These are phyloP conservation scores for Azorinus chamasolen DNA, from an alignment of 2,888 invertebrate species.

Conservation along the genomic window DNA sequence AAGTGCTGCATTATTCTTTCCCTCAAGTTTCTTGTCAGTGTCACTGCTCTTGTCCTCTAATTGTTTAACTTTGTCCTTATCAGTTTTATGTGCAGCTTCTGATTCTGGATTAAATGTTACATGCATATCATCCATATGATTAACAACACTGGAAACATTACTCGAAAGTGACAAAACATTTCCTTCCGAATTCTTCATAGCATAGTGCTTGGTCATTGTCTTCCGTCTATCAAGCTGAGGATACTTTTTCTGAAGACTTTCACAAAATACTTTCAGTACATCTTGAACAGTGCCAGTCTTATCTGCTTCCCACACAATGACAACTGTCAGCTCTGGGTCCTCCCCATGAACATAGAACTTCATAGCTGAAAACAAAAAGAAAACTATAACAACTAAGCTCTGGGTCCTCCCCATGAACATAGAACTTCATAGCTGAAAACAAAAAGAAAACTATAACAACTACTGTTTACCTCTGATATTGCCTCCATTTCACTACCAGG, in stretches of 20 bases:
- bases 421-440: constrained; percentile 66
- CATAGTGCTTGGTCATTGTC: not conserved
- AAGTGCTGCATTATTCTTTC: constrained; percentile 43
- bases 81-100: not conserved
- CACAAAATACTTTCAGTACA: constrained; percentile 42
- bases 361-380: constrained; percentile 43
- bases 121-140: constrained; percentile 65
- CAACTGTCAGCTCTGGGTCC: constrained; percentile 62
- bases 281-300: constrained; percentile 39
- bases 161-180: constrained; percentile 30
- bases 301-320: constrained; percentile 52
- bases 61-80: not conserved
- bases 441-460: too few relatives aligned
- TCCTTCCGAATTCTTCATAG: constrained; percentile 28
- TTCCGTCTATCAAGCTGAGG: constrained; percentile 5
- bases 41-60: not conserved
- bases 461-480: too few relatives aligned
- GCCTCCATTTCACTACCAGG: too few relatives aligned
- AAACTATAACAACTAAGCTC: constrained; percentile 60
- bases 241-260: constrained; percentile 24
- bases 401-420: constrained; percentile 63
- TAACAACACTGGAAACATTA: constrained; percentile 36
- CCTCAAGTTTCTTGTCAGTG: not conserved
- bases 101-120: constrained; percentile 7
- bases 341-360: constrained; percentile 68